phyloP scores from a whole-genome alignment of 2,797 vertebrate genomes.

The Adrianichthys oophorus region DNA sequence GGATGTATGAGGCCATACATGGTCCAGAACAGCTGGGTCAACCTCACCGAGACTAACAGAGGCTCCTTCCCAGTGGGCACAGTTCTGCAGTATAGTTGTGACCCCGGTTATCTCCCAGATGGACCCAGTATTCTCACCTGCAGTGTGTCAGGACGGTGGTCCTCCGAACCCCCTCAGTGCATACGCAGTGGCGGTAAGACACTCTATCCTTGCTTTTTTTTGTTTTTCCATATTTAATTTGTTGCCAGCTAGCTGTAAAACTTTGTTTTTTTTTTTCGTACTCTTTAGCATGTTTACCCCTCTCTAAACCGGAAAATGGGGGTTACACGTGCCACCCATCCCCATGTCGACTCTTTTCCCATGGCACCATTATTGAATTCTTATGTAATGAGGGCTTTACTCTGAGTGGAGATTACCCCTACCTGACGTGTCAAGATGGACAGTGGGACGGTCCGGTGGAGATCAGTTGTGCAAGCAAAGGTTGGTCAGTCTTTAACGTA shows the following conservation, averaged over 20 bases:
- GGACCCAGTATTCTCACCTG: constrained; percentile 77
- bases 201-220: background rate
- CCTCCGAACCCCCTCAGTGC: constrained; percentile 76
- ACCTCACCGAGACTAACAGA: constrained; percentile 78
- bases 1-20: constrained; percentile 78
- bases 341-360: constrained; percentile 85
- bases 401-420: constrained; percentile 92
- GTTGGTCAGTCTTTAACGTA: constrained; percentile 65
- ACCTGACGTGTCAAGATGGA: constrained; percentile 92
- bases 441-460: constrained; percentile 92
- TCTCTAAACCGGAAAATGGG: constrained; percentile 90
- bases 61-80: constrained; percentile 76
- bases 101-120: constrained; percentile 76
- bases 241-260: background rate
- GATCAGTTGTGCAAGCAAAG: constrained; percentile 89
- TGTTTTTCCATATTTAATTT: background rate
- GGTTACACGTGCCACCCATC: constrained; percentile 91
- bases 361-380: constrained; percentile 92
- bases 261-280: constrained; percentile 2
- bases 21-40: constrained; percentile 81
- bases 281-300: constrained; percentile 84
- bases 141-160: constrained; percentile 71
- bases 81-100: constrained; percentile 81
- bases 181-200: constrained; percentile 73
- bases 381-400: constrained; percentile 90